Base-by-base conservation (phyloP, 23 tunicate species). In the Ascidia mentula region DNA sequence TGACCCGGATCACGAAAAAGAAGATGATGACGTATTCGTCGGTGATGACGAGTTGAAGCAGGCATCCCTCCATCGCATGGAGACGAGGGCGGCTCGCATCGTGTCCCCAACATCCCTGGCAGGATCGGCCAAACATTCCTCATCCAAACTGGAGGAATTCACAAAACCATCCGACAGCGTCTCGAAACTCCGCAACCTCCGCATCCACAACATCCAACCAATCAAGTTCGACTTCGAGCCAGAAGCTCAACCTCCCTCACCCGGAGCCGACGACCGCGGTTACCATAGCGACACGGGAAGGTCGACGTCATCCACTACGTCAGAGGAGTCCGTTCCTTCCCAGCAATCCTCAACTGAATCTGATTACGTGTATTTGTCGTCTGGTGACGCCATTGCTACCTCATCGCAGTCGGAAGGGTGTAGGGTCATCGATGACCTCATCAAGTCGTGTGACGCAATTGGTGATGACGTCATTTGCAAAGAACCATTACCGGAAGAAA, bases 11-110 rank as follows among this genome's bases (percentile, higher is more conserved):
- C 24, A 70, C 18, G 69, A 12, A 8, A 60, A 70, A 3, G 69
- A 81, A 5, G 53, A 38, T 30, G 78, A 74, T 37, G 85, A 81
- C 77, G 85, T 81, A 3, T 81, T 81, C 30, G 60, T 37, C 26
- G 40, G 33, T 31, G 9, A 32, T 2, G 74, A 30, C 34, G 74
- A 70, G 74, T 6, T 32, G 3, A 34, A 70, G 37, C 28, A 53
- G 24, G 65, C 65, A 20, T 53, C 65, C 13, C 65, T 53, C 24
- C 65, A 53, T 53, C 65, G 65, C 22, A 53, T 53, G 65, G 65
- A 53, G 24, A 53, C 65, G 65, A 26, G 65, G 12, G 31, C 74
- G 30, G 74, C 74, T 4, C 74, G 74, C 13, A 34, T 32, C 37
- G 38, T 32, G 39, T 32, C 38, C 32, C 37, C 37, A 18, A 70